Evolutionary conservation across 2,113 vertebrate species (phyloP).

Genomic region (Sylvietta virens): DNA sequence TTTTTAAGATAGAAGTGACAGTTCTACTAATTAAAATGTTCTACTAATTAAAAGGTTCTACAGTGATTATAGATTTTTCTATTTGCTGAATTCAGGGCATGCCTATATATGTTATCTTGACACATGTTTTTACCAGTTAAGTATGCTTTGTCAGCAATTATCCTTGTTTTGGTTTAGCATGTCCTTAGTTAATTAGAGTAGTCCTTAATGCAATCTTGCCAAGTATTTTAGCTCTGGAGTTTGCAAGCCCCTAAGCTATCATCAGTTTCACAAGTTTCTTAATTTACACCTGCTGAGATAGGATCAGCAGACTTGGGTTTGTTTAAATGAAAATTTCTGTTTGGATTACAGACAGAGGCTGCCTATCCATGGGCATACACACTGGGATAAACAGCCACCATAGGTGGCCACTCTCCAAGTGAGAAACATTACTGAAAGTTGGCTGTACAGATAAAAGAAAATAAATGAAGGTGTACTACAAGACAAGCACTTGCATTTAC

Average conservation of each 20-base stretch:
- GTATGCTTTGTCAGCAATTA: conserved; percentile 29
- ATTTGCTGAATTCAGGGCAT: not conserved
- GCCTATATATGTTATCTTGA: not conserved
- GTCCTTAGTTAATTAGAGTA: conserved; percentile 69
- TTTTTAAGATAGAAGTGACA: not conserved
- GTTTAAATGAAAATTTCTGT: conserved; percentile 58
- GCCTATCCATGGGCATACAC: not conserved
- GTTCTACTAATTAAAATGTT: not conserved
- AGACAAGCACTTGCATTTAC: not conserved
- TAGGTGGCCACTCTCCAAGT: conserved; percentile 27
- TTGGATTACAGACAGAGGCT: conserved; percentile 34
- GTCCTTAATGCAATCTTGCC: conserved; percentile 53
- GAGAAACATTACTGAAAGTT: not conserved
- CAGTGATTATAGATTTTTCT: not conserved
- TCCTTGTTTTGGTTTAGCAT: conserved; percentile 49
- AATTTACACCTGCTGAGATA: conserved; percentile 70
- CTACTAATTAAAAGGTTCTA: not conserved
- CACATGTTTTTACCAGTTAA: not conserved
- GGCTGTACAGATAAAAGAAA: not conserved
- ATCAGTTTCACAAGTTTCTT: conserved; percentile 24
- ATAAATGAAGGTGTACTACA: not conserved
- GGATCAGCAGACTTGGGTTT: conserved; percentile 58
- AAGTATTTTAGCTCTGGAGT: conserved; percentile 57
- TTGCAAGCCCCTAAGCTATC: conserved; percentile 56
- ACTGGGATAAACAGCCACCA: conserved; percentile 27